Evolutionary conservation across 2,797 vertebrate species (phyloP).

Genomic region (Acipenser oxyrinchus): DNA sequence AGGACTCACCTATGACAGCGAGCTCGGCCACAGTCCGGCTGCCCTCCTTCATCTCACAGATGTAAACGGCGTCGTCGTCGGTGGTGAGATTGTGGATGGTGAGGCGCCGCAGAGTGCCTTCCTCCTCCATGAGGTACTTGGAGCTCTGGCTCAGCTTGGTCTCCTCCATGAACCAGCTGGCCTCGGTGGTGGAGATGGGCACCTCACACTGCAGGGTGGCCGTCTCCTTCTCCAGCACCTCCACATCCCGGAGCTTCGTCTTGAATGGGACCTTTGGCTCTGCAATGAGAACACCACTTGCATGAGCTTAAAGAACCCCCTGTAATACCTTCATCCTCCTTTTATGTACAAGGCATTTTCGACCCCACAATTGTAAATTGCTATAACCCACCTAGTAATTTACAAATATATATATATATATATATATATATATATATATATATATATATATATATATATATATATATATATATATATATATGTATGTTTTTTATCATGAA

Average conservation of each 20-base stretch:
- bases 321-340: too few relatives aligned
- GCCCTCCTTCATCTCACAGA: slow-evolving; percentile 93
- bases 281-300: slow-evolving; percentile 26
- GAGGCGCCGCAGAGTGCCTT: slow-evolving; percentile 76
- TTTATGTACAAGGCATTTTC: too few relatives aligned
- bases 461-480: too few relatives aligned
- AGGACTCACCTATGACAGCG: slow-evolving; percentile 74
- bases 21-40: slow-evolving; percentile 93
- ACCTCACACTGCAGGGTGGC: slow-evolving; percentile 87
- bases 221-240: slow-evolving; percentile 81
- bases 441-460: too few relatives aligned
- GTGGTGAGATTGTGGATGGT: slow-evolving; percentile 83
- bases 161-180: slow-evolving; percentile 94
- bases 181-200: slow-evolving; percentile 52
- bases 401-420: too few relatives aligned
- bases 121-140: slow-evolving; percentile 81
- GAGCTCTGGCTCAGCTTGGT: slow-evolving; percentile 69
- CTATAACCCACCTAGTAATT: too few relatives aligned
- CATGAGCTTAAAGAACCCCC: too few relatives aligned
- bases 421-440: too few relatives aligned
- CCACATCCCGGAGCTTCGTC: slow-evolving; percentile 77
- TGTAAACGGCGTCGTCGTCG: slow-evolving; percentile 90
- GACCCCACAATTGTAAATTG: too few relatives aligned
- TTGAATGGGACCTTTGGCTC: slow-evolving; percentile 85
- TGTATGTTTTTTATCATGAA: too few relatives aligned